phyloP scores from a whole-genome alignment of 2,797 vertebrate genomes.

The Bufotes viridis region DNA sequence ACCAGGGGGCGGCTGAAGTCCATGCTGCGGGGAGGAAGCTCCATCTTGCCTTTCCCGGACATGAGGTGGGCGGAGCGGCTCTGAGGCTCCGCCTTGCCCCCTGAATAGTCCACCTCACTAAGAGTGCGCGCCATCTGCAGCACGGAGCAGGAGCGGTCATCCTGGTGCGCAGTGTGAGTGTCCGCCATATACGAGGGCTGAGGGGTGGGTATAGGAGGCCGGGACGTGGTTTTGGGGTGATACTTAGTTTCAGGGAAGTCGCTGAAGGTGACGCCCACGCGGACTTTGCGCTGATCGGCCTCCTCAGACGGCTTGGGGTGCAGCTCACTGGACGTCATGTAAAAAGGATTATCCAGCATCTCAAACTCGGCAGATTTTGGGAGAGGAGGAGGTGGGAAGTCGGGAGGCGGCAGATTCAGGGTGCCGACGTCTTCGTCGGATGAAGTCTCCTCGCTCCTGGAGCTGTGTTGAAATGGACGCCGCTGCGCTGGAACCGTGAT shows the following conservation, averaged over 20 bases:
- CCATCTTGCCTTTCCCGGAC: constrained; percentile 67
- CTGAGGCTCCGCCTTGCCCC: constrained; percentile 22
- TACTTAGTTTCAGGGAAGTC: constrained; percentile 67
- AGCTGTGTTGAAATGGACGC: constrained; percentile 63
- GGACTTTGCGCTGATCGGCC: constrained; percentile 60
- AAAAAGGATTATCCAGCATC: constrained; percentile 74
- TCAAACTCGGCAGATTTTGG: constrained; percentile 82
- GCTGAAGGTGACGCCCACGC: constrained; percentile 27
- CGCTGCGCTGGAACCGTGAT: constrained; percentile 66
- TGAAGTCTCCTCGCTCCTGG: constrained; percentile 80
- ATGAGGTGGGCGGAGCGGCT: constrained; percentile 68
- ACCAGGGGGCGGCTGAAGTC: constrained; percentile 77
- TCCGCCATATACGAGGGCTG: constrained; percentile 66
- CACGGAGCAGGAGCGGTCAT: constrained; percentile 94
- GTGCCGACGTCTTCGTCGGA: constrained; percentile 83
- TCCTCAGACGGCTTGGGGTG: constrained; percentile 46
- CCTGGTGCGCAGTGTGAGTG: constrained; percentile 66
- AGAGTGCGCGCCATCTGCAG: constrained; percentile 96
- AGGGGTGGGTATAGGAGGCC: constrained; percentile 52
- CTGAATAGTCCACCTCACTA: constrained; percentile 88
- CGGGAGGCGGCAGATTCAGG: constrained; percentile 88
- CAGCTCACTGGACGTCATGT: constrained; percentile 69
- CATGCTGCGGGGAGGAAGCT: constrained; percentile 72
- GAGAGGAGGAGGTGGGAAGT: constrained; percentile 92
- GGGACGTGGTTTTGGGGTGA: constrained; percentile 70